These are phyloP conservation scores for Chionodraco myersi DNA, from an alignment of 2,113 vertebrate species.

Conservation along the genomic window DNA sequence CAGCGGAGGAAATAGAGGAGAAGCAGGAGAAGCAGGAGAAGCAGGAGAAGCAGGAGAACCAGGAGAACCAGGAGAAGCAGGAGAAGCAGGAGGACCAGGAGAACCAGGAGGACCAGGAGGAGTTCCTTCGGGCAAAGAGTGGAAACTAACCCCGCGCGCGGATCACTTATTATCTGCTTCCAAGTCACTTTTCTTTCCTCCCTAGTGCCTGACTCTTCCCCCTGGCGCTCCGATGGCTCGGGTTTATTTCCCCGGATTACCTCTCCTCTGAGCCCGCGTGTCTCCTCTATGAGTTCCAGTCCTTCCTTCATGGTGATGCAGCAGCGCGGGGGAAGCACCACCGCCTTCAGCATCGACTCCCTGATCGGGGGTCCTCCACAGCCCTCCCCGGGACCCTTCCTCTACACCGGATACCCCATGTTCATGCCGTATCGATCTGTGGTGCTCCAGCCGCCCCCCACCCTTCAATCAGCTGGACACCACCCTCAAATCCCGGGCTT, in stretches of 20 bases:
- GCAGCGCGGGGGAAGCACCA: constrained; percentile 94
- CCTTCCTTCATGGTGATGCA: constrained; percentile 95
- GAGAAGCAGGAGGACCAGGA: too few species aligned
- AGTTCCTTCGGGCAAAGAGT: too few species aligned
- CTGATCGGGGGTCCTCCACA: constrained; percentile 93
- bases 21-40: too few species aligned
- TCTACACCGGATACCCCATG: constrained; percentile 96
- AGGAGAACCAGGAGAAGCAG: too few species aligned
- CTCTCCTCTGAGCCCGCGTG: constrained; percentile 26
- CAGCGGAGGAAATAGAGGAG: too few species aligned
- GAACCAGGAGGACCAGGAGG: too few species aligned
- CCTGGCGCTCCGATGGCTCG: constrained; percentile 66
- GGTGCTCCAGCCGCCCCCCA: constrained; percentile 89
- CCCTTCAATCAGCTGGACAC: constrained; percentile 85
- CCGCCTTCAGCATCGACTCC: constrained; percentile 97
- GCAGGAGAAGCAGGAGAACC: too few species aligned
- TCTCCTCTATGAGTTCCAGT: constrained; percentile 84
- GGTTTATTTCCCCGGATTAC: constrained; percentile 51
- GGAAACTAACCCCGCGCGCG: too few species aligned
- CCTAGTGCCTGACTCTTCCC: neutral
- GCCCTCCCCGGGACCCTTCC: constrained; percentile 92
- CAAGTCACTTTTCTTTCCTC: neutral
- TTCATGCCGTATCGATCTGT: constrained; percentile 97
- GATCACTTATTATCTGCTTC: too few species aligned
- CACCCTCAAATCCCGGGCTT: constrained; percentile 91